phyloP scores from a whole-genome alignment of 2,113 vertebrate species.

The Lontra canadensis region DNA sequence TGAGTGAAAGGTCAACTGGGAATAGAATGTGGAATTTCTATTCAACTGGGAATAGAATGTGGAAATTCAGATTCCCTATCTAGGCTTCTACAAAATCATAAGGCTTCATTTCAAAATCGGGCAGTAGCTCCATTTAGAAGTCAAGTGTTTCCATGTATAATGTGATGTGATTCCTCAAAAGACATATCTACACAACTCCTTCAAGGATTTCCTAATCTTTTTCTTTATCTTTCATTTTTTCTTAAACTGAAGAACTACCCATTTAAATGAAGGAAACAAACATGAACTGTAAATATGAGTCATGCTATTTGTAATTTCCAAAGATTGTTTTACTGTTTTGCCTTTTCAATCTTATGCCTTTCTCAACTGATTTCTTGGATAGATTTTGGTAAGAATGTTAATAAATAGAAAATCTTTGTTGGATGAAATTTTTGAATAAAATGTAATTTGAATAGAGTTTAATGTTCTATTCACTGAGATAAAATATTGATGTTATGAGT shows the following conservation, averaged over 20 bases:
- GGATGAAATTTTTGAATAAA: slow-evolving; percentile 8
- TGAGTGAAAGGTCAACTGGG: neutral
- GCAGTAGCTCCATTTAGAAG: neutral
- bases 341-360: neutral
- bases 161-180: neutral
- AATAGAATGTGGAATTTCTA: neutral
- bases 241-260: neutral
- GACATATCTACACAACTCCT: neutral
- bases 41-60: neutral
- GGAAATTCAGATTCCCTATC: neutral
- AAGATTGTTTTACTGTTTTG: neutral
- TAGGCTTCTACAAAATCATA: neutral
- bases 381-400: neutral
- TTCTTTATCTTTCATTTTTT: neutral
- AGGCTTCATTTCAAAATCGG: slow-evolving; percentile 5
- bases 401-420: neutral
- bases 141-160: neutral
- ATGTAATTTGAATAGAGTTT: neutral
- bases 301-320: neutral
- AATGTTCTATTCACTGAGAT: slow-evolving; percentile 1
- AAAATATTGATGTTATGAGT: neutral
- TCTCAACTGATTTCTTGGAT: neutral
- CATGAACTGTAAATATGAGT: neutral
- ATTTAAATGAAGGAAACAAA: neutral
- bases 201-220: neutral